Conservation (phyloP, 2,888 invertebrate species). For the Odontothrips loti region DNA sequence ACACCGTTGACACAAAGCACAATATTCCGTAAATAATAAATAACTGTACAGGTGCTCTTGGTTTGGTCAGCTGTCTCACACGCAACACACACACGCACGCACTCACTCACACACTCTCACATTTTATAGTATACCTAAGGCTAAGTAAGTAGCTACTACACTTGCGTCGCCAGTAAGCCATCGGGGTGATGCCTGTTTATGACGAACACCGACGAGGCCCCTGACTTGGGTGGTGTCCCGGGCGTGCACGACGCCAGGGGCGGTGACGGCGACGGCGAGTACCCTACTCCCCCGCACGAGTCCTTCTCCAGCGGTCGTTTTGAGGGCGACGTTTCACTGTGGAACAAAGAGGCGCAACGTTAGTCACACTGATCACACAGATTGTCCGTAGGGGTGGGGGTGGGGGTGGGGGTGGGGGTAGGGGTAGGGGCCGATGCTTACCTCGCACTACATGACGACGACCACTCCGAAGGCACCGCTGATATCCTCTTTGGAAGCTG, state of each 20-base stretch:
- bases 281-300: conserved; percentile 46
- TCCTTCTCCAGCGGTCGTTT: conserved; percentile 61
- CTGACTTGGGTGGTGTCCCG: conserved; percentile 47
- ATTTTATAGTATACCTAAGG: conserved; percentile 20
- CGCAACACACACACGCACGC: conserved; percentile 34
- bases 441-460: conserved; percentile 43
- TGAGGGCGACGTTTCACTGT: conserved; percentile 64
- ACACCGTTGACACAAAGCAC: not conserved
- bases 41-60: conserved; percentile 36
- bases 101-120: conserved; percentile 33
- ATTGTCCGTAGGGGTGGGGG: not conserved
- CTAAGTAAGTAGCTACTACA: conserved; percentile 52
- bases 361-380: conserved; percentile 30
- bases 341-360: conserved; percentile 44
- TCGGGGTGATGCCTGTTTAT: conserved; percentile 33
- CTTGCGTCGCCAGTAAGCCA: conserved; percentile 64
- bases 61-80: conserved; percentile 31
- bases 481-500: conserved; percentile 47
- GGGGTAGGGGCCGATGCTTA: conserved; percentile 35
- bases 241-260: conserved; percentile 67
- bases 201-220: conserved; percentile 2
- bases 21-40: conserved; percentile 34
- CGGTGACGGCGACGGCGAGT: conserved; percentile 55
- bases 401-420: not conserved
- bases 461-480: conserved; percentile 45